A percentile compares a stretch with the other conserved stretches of the same genome.
Conservation (phyloP, 2,888 invertebrate species). For the Ophonus ardosiacus region DNA sequence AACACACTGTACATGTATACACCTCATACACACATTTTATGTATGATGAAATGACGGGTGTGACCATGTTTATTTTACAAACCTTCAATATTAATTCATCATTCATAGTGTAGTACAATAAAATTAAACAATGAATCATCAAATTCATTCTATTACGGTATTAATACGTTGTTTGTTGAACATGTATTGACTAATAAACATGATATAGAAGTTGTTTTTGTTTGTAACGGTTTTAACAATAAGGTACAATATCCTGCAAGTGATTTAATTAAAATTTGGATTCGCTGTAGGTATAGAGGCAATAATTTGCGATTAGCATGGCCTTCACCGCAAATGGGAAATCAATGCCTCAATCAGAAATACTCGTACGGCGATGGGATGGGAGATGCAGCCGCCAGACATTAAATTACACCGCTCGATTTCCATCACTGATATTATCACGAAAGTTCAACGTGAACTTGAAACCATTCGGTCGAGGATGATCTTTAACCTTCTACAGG, state of each 20-base stretch:
- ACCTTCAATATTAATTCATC: background rate
- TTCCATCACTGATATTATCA: constrained; percentile 27
- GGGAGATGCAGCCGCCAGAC: background rate
- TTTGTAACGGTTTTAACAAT: no score
- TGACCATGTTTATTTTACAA: no score
- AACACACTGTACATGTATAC: no score
- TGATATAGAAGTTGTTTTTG: no score
- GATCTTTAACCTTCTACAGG: constrained; percentile 14
- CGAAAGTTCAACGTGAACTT: constrained; percentile 22
- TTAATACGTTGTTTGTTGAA: no score
- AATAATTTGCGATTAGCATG: constrained; percentile 30
- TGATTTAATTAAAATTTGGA: constrained; percentile 14
- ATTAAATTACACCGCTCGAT: constrained; percentile 22
- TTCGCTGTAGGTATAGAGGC: background rate
- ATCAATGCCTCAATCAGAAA: constrained; percentile 14
- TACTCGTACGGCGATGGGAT: background rate
- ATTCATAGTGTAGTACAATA: no score
- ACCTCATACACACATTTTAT: no score
- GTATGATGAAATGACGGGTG: no score
- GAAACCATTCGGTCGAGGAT: constrained; percentile 15
- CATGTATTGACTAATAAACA: no score
- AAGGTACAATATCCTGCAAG: no score
- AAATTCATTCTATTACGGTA: no score
- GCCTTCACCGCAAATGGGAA: constrained; percentile 29
- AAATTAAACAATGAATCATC: no score